Conservation (phyloP, 92 coral and sea anemone genomes). For the Anthopleura xanthogrammica region DNA sequence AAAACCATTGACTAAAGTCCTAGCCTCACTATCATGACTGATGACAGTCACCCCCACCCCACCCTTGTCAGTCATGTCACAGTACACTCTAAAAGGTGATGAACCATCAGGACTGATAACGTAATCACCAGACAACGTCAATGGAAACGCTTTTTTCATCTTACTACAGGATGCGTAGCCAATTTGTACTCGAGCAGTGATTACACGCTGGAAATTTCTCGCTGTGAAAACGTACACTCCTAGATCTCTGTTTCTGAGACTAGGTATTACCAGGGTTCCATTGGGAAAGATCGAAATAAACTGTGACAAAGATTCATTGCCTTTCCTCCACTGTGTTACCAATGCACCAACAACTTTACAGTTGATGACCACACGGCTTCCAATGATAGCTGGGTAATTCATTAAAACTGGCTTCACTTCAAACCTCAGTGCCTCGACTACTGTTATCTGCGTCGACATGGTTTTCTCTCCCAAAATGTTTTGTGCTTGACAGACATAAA, state of each 20-base stretch:
- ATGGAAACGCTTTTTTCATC: conserved; percentile 8
- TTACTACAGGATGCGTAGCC: neutral
- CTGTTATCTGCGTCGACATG: neutral
- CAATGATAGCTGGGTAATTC: neutral
- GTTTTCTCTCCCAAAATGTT: neutral
- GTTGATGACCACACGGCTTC: conserved; percentile 8
- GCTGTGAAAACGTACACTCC: conserved; percentile 1
- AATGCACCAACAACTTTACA: conserved; percentile 38
- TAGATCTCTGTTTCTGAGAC: neutral
- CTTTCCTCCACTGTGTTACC: conserved; percentile 30
- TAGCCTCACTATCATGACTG: conserved; percentile 53
- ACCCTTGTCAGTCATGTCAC: conserved; percentile 51
- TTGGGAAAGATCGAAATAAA: conserved; percentile 15
- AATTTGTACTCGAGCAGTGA: no score
- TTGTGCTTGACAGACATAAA: neutral
- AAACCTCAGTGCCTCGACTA: neutral
- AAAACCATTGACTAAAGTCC: conserved; percentile 29
- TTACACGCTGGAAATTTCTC: neutral
- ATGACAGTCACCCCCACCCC: conserved; percentile 58
- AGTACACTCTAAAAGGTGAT: conserved; percentile 29
- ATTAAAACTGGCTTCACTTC: neutral
- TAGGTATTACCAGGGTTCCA: conserved; percentile 36
- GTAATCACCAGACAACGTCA: conserved; percentile 16
- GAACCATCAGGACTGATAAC: conserved; percentile 28
- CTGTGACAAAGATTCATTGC: conserved; percentile 17